Percentiles rank a stretch among this genome's conserved stretches.
These are phyloP conservation scores for Lithophane socia DNA, from an alignment of 2,888 invertebrate genomes.

Conservation along the genomic window DNA sequence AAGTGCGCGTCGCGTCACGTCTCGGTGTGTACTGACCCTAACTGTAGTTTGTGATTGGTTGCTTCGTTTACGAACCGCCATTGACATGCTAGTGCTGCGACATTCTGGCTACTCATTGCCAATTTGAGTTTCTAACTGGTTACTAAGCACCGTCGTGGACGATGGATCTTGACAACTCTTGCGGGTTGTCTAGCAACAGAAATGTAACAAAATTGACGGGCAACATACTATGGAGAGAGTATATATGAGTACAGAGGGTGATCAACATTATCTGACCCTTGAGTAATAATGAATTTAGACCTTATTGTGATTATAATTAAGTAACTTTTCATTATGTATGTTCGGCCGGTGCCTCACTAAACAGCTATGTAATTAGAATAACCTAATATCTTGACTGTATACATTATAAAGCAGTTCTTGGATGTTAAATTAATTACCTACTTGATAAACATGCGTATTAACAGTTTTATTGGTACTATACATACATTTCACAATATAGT, in stretches of 20 bases:
- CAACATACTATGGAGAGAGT: too few species aligned
- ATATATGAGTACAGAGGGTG: conserved; percentile 1
- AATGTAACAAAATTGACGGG: neutral
- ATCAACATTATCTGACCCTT: neutral
- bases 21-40: too few species aligned
- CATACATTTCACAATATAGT: conserved; percentile 4
- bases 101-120: neutral
- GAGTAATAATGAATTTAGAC: too few species aligned
- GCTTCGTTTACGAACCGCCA: neutral
- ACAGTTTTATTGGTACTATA: conserved; percentile 9
- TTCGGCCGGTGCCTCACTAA: neutral
- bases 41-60: neutral
- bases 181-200: neutral
- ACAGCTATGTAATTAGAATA: conserved; percentile 4
- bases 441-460: conserved; percentile 5
- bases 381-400: neutral
- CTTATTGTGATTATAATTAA: neutral
- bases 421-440: conserved; percentile 9
- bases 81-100: neutral
- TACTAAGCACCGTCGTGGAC: neutral
- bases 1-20: too few species aligned
- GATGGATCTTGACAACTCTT: neutral
- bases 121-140: neutral
- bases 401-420: conserved; percentile 3
- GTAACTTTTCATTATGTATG: neutral